These are phyloP conservation scores for Eretmocerus hayati DNA, from an alignment of 2,888 invertebrate species.

Conservation along the genomic window DNA sequence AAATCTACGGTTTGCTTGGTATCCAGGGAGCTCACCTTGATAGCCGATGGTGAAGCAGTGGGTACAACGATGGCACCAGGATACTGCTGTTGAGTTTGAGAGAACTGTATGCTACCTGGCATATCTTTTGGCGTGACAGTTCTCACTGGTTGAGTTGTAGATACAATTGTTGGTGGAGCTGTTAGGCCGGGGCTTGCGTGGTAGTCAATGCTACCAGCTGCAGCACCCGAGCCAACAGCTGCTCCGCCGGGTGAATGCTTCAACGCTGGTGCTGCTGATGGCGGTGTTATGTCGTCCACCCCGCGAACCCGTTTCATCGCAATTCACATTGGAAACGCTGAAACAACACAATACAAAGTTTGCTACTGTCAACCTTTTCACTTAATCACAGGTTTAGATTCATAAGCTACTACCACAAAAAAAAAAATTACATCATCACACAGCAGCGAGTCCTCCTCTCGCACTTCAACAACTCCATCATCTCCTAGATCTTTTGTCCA, in stretches of 20 bases:
- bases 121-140: slow-evolving; percentile 43
- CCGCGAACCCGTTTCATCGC: slow-evolving; percentile 57
- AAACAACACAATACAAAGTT: slow-evolving; percentile 25
- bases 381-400: background rate
- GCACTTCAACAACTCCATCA: too few relatives aligned
- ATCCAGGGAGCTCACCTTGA: slow-evolving; percentile 35
- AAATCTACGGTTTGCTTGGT: background rate
- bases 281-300: slow-evolving; percentile 45
- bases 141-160: slow-evolving; percentile 44
- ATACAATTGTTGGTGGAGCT: too few relatives aligned
- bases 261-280: slow-evolving; percentile 49
- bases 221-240: slow-evolving; percentile 41
- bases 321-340: slow-evolving; percentile 58
- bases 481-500: too few relatives aligned
- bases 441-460: too few relatives aligned
- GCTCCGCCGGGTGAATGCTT: slow-evolving; percentile 46
- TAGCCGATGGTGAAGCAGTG: slow-evolving; percentile 41
- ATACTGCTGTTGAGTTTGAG: slow-evolving; percentile 44
- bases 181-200: slow-evolving; percentile 42
- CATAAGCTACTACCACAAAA: background rate
- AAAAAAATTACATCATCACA: too few relatives aligned
- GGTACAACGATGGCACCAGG: slow-evolving; percentile 45
- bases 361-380: too few relatives aligned
- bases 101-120: slow-evolving; percentile 48
- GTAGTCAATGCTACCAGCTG: slow-evolving; percentile 46